Evolutionary conservation across 1,140 invertebrate genomes (phyloP).

Genomic region (Musca vetustissima): DNA sequence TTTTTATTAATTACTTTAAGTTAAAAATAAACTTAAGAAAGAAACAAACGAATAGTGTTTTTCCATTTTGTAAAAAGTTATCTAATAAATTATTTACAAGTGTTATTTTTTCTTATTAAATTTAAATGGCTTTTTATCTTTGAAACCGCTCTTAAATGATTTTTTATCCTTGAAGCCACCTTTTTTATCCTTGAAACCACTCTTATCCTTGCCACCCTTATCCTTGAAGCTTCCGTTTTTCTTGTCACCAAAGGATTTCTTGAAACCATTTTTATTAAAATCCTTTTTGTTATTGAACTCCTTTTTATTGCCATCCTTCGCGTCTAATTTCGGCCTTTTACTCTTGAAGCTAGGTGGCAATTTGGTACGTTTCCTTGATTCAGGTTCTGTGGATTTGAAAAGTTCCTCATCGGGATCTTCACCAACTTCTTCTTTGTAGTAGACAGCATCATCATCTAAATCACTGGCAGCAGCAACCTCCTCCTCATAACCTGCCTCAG

Average conservation of each 20-base stretch:
- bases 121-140: constrained; percentile 3
- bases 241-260: background rate
- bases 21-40: background rate
- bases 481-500: constrained; percentile 55
- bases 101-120: constrained; percentile 22
- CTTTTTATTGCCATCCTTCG: constrained; percentile 18
- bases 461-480: constrained; percentile 60
- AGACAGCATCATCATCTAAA: constrained; percentile 76
- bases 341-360: constrained; percentile 42
- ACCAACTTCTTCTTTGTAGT: constrained; percentile 84
- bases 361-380: constrained; percentile 39
- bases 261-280: background rate
- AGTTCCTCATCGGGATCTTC: constrained; percentile 74
- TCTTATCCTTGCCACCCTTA: background rate
- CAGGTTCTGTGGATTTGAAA: constrained; percentile 40
- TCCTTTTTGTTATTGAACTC: background rate
- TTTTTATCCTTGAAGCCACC: background rate
- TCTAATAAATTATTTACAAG: background rate
- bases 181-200: background rate
- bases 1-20: constrained; percentile 3
- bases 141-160: background rate
- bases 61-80: constrained; percentile 1
- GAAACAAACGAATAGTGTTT: background rate
- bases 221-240: background rate
- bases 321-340: constrained; percentile 44